Evolutionary conservation across 2,113 vertebrate genomes (phyloP), one percentile per base, ranked within the genome.

Genomic region (Fregata magnificens): DNA sequence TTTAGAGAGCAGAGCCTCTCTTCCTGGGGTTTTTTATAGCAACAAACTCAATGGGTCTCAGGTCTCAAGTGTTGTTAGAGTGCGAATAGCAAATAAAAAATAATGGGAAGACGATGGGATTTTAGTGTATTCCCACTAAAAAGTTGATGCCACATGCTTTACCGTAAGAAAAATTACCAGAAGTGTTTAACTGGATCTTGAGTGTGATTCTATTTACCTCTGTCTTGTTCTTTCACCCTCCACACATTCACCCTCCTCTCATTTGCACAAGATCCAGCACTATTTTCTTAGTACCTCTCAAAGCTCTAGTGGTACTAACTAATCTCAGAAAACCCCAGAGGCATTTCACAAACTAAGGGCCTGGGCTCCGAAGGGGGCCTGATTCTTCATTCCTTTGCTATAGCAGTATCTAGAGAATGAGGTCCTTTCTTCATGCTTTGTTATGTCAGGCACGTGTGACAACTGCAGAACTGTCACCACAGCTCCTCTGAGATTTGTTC

Each of bases 381-480:
- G 61, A 44, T 55, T 34, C 49, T n/a, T 44, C 32, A 11, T 42
- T 44, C 32, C 22, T 52, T 52, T 76, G 10, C 49, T 85, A 9
- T 4, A 36, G 47, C 5, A 47, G 44, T 9, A 45, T 61, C 72
- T 40, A 56, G 44, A 72, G 34, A 15, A 22, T 0, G 0, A 84
- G 61, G 6, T n/a, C 24, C 10, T 18, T n/a, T 29, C 72, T 52
- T 49, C 40, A 5, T 0, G 0, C 1, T 0, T 38, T 58, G 53
- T 61, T 69, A 86, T 87, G 83, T 73, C 90, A 90, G 34, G 69
- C 66, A 72, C 0, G 0, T 34, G 63, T 91, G 93, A 81, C 76
- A 86, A 53, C 28, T 32, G 52, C 65, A 69, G 49, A 28, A 4
- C 40, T 82, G 65, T 82, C 90, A 65, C 17, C 6, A 0, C 85